Conservation (phyloP, 2,797 vertebrate species). For the Myotis daubentonii region DNA sequence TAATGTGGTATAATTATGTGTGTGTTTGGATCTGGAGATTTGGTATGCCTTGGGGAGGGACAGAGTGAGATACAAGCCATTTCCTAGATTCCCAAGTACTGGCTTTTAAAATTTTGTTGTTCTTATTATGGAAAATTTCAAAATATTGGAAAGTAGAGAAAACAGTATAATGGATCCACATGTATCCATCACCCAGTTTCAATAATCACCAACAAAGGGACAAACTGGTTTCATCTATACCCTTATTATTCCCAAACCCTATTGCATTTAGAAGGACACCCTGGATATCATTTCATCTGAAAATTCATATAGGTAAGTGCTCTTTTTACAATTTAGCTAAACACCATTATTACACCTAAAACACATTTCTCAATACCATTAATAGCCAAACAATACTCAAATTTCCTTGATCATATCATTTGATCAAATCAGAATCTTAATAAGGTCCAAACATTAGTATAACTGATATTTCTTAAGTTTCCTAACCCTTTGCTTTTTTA, state of each 20-base stretch:
- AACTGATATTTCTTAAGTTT: not conserved
- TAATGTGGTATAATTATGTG: not conserved
- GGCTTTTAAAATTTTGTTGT: not conserved
- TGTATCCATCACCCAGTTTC: not conserved
- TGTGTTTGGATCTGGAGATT: not conserved
- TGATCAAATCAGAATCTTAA: constrained; percentile 27
- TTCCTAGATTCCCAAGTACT: not conserved
- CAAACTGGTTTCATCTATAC: not conserved
- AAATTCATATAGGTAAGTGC: not conserved
- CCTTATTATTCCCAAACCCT: not conserved
- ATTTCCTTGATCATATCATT: not conserved
- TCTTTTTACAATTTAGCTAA: not conserved
- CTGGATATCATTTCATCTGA: not conserved
- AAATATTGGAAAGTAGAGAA: not conserved
- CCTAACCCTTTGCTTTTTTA: not conserved
- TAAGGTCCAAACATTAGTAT: not conserved
- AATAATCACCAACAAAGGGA: not conserved
- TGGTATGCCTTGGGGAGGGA: not conserved
- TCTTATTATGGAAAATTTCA: constrained; percentile 32
- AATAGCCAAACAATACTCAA: not conserved
- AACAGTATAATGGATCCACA: not conserved
- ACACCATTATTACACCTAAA: not conserved
- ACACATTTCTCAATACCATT: not conserved
- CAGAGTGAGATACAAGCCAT: not conserved
- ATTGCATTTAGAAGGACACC: constrained; percentile 32